Percentiles rank a stretch among this genome's conserved stretches.
Evolutionary conservation across 2,888 invertebrate species (phyloP).

Genomic region (Chrysotoxum bicinctum): DNA sequence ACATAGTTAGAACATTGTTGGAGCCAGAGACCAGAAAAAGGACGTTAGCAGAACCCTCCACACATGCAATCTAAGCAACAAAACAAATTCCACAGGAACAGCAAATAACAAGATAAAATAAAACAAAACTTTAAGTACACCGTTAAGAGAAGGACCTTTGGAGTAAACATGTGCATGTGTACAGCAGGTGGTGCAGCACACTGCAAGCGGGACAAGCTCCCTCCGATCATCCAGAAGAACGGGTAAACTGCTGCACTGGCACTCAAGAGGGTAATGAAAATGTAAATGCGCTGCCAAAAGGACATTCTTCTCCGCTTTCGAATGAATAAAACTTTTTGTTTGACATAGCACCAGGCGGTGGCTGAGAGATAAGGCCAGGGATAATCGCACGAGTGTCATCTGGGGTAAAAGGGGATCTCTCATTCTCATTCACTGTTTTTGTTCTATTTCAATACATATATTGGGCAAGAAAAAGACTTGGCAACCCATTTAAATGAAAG

Average conservation of each 20-base stretch:
- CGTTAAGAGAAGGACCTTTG: slow-evolving; percentile 23
- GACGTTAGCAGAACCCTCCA: background rate
- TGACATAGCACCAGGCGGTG: slow-evolving; percentile 28
- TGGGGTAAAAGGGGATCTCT: slow-evolving; percentile 39
- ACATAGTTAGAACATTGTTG: slow-evolving; percentile 22
- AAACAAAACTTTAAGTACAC: background rate
- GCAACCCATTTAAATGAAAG: slow-evolving; percentile 38
- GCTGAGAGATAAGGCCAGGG: slow-evolving; percentile 24
- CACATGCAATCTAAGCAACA: slow-evolving; percentile 38
- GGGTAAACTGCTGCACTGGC: slow-evolving; percentile 23
- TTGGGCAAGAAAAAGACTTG: slow-evolving; percentile 44
- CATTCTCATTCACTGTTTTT: slow-evolving; percentile 27
- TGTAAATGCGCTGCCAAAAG: slow-evolving; percentile 71
- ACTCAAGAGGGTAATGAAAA: slow-evolving; percentile 69
- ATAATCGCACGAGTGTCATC: slow-evolving; percentile 64
- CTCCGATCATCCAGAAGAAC: slow-evolving; percentile 28
- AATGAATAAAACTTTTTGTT: slow-evolving; percentile 45
- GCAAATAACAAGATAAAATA: slow-evolving; percentile 7
- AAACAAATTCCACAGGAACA: slow-evolving; percentile 47
- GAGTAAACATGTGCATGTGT: background rate
- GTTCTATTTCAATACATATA: slow-evolving; percentile 45
- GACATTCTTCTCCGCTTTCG: slow-evolving; percentile 49
- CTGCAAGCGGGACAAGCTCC: background rate
- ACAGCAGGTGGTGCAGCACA: background rate
- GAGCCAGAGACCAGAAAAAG: background rate